Base-by-base conservation (phyloP, 2,113 vertebrate species). In the Typhlomys cinereus region DNA sequence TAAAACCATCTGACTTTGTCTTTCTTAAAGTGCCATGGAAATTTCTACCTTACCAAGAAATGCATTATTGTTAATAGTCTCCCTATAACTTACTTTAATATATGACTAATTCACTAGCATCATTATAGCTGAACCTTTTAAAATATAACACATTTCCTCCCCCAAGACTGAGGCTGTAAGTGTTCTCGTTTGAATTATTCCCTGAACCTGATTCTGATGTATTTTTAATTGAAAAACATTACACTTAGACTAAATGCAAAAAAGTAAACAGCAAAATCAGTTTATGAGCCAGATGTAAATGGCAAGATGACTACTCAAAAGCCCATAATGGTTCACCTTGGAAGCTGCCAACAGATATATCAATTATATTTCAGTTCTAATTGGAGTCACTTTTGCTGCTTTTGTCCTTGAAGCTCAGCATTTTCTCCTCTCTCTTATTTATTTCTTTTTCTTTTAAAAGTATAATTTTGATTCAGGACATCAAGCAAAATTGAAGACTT, bases 221-320 rank as follows among this genome's bases (percentile, higher is more conserved):
- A 73, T 84, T 94, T 94, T 91, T 94, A 89, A 92, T 75, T 95
- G 75, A 62, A 95, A 95, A 92, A 84, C 70, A 90, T 57, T 91
- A 2, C 46, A 25, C 61, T 87, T 89, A 87, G 61, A 85, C 48
- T 83, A 80, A 87, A 71, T 48, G 59, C 10, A 67, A 92, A 95
- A 92, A 48, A 23, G 9, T 18, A 92, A 96, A 89, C 27, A 70
- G 29, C 31, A 80, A 94, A 96, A 73, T 59, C 44, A 93, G 44
- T 96, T 89, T 86, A 46, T 59, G 90, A 94, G 70, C 62, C 84
- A 92, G 29, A 90, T 76, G 44, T 39, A 83, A 96, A 69, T 74
- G 39, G 61, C 5, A 70, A 84, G 61, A 64, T 57, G 48, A 79
- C 36, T 83, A 78, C 74, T 79, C 75, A 82, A 88, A 89, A 66